Evolutionary conservation across 2,888 invertebrate species (phyloP).

Genomic region (Zaprionus lineosus): DNA sequence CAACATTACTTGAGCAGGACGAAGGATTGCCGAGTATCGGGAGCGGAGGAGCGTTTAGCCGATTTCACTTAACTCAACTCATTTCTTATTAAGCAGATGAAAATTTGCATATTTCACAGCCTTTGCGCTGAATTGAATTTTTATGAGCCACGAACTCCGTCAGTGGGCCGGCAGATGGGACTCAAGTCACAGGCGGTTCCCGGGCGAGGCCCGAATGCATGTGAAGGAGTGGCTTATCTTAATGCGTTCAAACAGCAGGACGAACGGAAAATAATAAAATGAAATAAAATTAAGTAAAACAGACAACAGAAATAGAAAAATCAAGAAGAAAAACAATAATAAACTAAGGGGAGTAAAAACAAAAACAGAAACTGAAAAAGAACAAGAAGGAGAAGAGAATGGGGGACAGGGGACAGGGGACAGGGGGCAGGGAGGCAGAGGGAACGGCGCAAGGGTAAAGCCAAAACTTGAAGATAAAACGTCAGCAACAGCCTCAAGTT

Average conservation of each 20-base stretch:
- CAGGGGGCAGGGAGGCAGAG: constrained; percentile 1
- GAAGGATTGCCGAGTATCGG: too few species aligned
- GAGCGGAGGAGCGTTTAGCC: constrained; percentile 14
- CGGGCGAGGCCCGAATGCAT: too few species aligned
- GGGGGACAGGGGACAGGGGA: constrained; percentile 5
- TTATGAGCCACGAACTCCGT: constrained; percentile 38
- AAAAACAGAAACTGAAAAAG: background rate
- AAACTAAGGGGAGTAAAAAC: background rate
- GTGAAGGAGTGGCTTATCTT: too few species aligned
- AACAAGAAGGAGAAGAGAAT: background rate
- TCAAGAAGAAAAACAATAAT: too few species aligned
- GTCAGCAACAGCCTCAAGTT: constrained; percentile 58
- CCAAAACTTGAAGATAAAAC: constrained; percentile 44
- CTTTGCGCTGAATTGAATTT: constrained; percentile 51
- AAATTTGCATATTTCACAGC: constrained; percentile 49
- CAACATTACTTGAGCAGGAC: background rate
- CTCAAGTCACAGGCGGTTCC: background rate
- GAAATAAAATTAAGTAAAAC: too few species aligned
- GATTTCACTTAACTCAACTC: constrained; percentile 35
- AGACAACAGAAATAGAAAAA: too few species aligned
- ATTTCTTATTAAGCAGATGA: constrained; percentile 29
- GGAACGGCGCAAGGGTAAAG: background rate
- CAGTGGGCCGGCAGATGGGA: background rate
- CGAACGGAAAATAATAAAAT: too few species aligned
- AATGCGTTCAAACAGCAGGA: too few species aligned